phyloP scores from a whole-genome alignment of 2,113 vertebrate genomes.

The Nycticryphes semicollaris region DNA sequence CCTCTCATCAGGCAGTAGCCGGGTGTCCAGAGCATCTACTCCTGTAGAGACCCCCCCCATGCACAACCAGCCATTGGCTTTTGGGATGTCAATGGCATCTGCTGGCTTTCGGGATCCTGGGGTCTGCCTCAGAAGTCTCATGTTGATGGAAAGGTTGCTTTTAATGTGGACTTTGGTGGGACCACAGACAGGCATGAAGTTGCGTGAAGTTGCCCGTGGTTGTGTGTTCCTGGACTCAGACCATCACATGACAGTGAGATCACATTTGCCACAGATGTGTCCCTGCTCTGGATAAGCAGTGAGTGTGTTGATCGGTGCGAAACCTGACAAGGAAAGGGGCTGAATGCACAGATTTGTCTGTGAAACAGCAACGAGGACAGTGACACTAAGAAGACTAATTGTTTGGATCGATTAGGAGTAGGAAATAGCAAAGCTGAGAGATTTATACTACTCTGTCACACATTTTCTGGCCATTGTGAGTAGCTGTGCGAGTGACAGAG shows the following conservation, averaged over 20 bases:
- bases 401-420: background rate
- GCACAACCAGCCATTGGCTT: background rate
- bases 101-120: background rate
- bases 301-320: rapidly evolving
- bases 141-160: background rate
- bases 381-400: background rate
- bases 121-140: background rate
- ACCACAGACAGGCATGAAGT: background rate
- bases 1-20: background rate
- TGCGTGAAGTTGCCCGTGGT: background rate
- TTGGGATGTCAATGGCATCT: rapidly evolving
- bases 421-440: background rate
- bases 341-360: background rate
- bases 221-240: background rate
- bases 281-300: background rate
- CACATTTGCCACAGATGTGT: background rate
- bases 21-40: background rate
- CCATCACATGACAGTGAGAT: background rate
- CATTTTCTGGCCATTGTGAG: background rate
- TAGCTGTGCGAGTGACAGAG: background rate
- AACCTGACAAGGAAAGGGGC: rapidly evolving
- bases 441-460: background rate
- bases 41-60: rapidly evolving
- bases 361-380: background rate
- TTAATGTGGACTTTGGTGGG: background rate